These are phyloP conservation scores for Polydesmus complanatus DNA, from an alignment of 2,888 invertebrate genomes.

Conservation along the genomic window DNA sequence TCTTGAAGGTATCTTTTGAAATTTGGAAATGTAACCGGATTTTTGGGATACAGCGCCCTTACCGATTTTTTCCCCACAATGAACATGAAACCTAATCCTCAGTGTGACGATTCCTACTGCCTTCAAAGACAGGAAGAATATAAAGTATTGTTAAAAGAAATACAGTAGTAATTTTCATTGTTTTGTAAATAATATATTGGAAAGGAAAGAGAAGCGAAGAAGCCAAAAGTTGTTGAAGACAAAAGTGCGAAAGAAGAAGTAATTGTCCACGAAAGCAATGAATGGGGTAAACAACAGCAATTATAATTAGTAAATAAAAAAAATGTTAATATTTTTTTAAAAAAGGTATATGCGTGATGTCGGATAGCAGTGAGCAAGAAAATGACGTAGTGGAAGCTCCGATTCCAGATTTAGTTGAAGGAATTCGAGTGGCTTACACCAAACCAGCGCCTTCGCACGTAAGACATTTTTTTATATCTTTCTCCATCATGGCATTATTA, in stretches of 20 bases:
- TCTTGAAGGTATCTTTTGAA: constrained; percentile 57
- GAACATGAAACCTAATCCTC: constrained; percentile 76
- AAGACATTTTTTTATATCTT: background rate
- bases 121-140: constrained; percentile 34
- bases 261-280: constrained; percentile 73
- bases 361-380: constrained; percentile 46
- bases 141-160: constrained; percentile 17
- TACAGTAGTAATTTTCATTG: background rate
- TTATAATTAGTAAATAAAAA: constrained; percentile 2
- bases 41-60: constrained; percentile 91
- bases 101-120: constrained; percentile 76
- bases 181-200: background rate
- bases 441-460: constrained; percentile 36
- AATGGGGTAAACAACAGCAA: constrained; percentile 55
- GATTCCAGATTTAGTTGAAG: constrained; percentile 36
- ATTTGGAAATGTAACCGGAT: constrained; percentile 83
- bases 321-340: constrained; percentile 1
- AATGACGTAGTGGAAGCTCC: constrained; percentile 27
- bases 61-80: constrained; percentile 94
- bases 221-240: constrained; percentile 26
- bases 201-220: constrained; percentile 45
- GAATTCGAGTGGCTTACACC: constrained; percentile 54
- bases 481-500: constrained; percentile 10
- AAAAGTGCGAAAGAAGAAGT: constrained; percentile 36
- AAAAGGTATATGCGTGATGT: constrained; percentile 41